phyloP scores from a whole-genome alignment of 2,113 vertebrate genomes.

The Scytalopus superciliaris region DNA sequence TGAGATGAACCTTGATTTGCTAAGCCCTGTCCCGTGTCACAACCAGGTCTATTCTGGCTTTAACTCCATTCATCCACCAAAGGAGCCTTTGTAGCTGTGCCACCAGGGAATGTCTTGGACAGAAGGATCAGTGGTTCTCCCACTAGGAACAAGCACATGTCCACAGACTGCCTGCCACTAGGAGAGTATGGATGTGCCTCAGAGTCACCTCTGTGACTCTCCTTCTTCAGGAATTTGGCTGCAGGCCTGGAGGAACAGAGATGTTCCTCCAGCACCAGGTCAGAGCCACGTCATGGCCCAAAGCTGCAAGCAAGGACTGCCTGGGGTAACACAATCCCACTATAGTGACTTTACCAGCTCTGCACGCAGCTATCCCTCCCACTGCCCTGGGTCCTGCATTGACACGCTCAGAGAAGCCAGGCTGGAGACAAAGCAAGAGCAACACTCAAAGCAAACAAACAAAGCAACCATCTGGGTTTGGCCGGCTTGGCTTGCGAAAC shows the following conservation, averaged over 20 bases:
- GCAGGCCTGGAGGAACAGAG: background rate
- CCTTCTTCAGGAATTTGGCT: background rate
- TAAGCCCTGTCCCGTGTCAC: background rate
- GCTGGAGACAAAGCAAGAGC: background rate
- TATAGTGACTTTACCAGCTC: background rate
- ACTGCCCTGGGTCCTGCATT: background rate
- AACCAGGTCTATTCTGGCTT: background rate
- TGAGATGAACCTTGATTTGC: background rate
- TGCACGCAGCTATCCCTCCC: background rate
- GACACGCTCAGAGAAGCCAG: background rate
- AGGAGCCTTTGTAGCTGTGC: background rate
- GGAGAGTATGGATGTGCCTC: background rate
- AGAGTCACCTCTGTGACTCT: background rate
- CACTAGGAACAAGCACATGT: background rate
- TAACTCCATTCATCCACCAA: background rate
- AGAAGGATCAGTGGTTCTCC: background rate
- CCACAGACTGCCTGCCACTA: rapidly evolving
- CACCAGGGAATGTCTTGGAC: background rate
- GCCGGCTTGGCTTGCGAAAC: background rate
- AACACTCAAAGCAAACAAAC: background rate
- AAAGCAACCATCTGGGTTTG: background rate
- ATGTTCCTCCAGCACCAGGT: background rate
- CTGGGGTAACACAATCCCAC: background rate
- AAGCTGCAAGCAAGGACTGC: background rate
- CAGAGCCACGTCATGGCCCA: rapidly evolving